Percentiles rank a stretch among this genome's conserved stretches.
Conservation (phyloP, 1,140 invertebrate species). For the Dendrolimus punctatus region DNA sequence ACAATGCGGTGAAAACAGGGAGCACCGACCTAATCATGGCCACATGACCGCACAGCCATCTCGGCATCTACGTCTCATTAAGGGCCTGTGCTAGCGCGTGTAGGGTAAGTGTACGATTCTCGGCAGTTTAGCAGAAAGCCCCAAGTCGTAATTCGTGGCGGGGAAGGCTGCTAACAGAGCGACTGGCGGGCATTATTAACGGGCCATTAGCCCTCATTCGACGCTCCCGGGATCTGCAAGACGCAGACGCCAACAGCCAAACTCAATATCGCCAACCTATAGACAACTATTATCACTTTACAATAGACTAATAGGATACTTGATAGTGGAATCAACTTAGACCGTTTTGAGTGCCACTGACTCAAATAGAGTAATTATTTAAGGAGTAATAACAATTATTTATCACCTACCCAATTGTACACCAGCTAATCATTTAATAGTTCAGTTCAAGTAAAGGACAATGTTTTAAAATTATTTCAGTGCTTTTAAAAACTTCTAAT, state of each 20-base stretch:
- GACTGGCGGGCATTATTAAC: conserved; percentile 46
- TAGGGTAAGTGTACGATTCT: conserved; percentile 23
- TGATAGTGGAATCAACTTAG: not conserved
- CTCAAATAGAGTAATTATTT: too few relatives aligned
- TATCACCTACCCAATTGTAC: too few relatives aligned
- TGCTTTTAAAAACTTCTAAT: too few relatives aligned
- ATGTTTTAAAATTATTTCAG: too few relatives aligned
- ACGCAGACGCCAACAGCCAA: conserved; percentile 7
- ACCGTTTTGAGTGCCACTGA: too few relatives aligned
- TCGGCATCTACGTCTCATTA: conserved; percentile 18
- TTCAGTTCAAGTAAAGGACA: too few relatives aligned
- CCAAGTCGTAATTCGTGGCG: conserved; percentile 30
- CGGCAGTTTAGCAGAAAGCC: conserved; percentile 31
- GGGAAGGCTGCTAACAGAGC: conserved; percentile 29
- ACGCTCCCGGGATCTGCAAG: conserved; percentile 22
- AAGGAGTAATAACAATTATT: too few relatives aligned
- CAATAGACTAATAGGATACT: conserved; percentile 17
- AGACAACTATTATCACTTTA: conserved; percentile 14
- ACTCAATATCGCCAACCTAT: conserved; percentile 3
- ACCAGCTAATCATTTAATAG: too few relatives aligned
- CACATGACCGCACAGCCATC: conserved; percentile 15
- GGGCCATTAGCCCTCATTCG: conserved; percentile 43
- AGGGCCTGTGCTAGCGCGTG: conserved; percentile 11
- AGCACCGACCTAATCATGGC: conserved; percentile 15
- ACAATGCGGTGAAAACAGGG: conserved; percentile 4